Conservation (phyloP, 1,140 invertebrate species). For the Kradibia gibbosae region DNA sequence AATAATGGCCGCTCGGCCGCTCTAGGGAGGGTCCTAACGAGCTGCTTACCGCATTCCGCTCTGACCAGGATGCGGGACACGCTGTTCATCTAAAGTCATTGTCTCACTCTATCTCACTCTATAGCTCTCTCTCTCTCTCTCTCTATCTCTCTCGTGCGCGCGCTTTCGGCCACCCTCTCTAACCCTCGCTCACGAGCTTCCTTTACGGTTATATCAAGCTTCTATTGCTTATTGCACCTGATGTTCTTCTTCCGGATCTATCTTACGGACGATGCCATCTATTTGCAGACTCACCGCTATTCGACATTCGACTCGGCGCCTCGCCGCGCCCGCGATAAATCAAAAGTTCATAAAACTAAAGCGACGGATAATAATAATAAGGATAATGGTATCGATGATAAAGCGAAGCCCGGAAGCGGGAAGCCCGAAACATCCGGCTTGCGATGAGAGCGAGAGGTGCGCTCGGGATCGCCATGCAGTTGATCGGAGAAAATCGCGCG, state of each 20-base stretch:
- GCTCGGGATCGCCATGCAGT: not conserved
- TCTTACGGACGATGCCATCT: not conserved
- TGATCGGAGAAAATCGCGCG: conserved; percentile 35
- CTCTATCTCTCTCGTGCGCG: conserved; percentile 46
- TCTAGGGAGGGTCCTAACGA: conserved; percentile 60
- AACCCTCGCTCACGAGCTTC: conserved; percentile 31
- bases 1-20: conserved; percentile 58
- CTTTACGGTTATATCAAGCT: not conserved
- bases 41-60: conserved; percentile 61
- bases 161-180: too few relatives aligned
- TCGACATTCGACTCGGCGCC: too few relatives aligned
- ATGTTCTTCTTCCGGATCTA: conserved; percentile 20
- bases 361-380: too few relatives aligned
- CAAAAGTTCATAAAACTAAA: too few relatives aligned
- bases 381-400: too few relatives aligned
- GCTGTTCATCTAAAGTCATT: conserved; percentile 10
- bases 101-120: not conserved
- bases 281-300: not conserved
- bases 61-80: conserved; percentile 40
- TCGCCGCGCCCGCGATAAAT: too few relatives aligned
- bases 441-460: too few relatives aligned
- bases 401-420: too few relatives aligned
- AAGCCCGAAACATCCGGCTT: too few relatives aligned
- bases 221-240: conserved; percentile 47
- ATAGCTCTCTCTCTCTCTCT: conserved; percentile 22